Evolutionary conservation across 2,888 invertebrate genomes (phyloP).

Genomic region (Dexiosoma caninum): DNA sequence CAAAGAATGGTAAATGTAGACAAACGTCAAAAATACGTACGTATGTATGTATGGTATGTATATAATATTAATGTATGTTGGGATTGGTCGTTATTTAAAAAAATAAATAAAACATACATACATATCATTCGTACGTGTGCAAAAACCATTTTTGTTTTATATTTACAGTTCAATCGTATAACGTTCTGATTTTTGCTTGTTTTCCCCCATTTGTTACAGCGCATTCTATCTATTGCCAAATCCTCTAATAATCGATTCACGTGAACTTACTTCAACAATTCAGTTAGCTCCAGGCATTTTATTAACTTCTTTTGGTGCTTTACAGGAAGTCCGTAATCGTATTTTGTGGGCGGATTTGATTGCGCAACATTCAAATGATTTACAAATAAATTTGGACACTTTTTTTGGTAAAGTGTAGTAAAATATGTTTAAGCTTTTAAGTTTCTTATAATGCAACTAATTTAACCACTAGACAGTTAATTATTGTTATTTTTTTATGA

Average conservation of each 20-base stretch:
- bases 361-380: slow-evolving; percentile 71
- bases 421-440: neutral
- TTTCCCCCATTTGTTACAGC: slow-evolving; percentile 60
- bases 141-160: slow-evolving; percentile 36
- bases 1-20: slow-evolving; percentile 70
- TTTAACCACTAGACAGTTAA: slow-evolving; percentile 37
- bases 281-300: slow-evolving; percentile 75
- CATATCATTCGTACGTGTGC: neutral
- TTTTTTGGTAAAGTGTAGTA: slow-evolving; percentile 70
- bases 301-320: slow-evolving; percentile 73
- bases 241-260: slow-evolving; percentile 74
- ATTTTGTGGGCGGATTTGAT: slow-evolving; percentile 75
- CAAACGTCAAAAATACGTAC: neutral
- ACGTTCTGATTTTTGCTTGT: neutral
- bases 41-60: no score
- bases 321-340: slow-evolving; percentile 75
- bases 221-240: slow-evolving; percentile 73
- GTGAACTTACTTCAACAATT: slow-evolving; percentile 73
- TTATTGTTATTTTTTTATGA: neutral
- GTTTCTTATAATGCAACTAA: slow-evolving; percentile 24
- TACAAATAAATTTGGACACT: slow-evolving; percentile 74
- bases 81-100: neutral
- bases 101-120: neutral
- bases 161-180: slow-evolving; percentile 7
- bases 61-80: no score